A percentile compares a stretch with the other conserved stretches of the same genome.
These are phyloP conservation scores for Proteles cristata DNA, from an alignment of 2,113 vertebrate species.

Conservation along the genomic window DNA sequence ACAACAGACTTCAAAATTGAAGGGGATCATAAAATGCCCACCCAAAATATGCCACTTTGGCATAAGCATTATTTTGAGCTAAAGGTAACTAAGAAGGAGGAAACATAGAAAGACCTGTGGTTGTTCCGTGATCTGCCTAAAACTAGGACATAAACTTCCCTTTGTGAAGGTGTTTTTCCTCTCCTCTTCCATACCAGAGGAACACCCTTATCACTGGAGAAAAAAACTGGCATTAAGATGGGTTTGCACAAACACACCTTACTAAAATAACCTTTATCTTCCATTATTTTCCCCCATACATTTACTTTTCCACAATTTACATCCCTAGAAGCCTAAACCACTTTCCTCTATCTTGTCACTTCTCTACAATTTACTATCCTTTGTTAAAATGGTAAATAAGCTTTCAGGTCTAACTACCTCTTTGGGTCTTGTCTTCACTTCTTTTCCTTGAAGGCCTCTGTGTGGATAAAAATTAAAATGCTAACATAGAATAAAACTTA, in stretches of 20 bases:
- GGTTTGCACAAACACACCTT: not conserved
- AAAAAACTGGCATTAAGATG: not conserved
- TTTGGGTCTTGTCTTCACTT: conserved; percentile 2
- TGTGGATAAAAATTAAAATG: not conserved
- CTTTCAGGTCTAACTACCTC: not conserved
- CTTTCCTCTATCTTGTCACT: not conserved
- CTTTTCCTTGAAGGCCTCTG: not conserved
- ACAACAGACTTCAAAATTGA: not conserved
- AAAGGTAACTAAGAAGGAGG: conserved; percentile 19
- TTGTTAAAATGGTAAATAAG: conserved; percentile 26
- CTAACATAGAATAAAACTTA: not conserved
- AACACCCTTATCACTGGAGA: not conserved
- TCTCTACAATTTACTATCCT: not conserved
- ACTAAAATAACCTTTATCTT: not conserved
- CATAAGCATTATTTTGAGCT: conserved; percentile 22
- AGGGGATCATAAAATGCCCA: not conserved
- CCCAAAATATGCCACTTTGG: not conserved
- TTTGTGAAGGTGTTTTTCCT: not conserved
- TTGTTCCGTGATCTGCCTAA: not conserved
- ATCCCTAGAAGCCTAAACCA: not conserved
- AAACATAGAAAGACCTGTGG: not conserved
- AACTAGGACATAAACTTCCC: not conserved
- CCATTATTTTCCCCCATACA: not conserved
- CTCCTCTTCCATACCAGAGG: not conserved
- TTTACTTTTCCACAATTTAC: not conserved